These are phyloP conservation scores for Ceyx cyanopectus DNA, from an alignment of 2,113 vertebrate species.

Conservation along the genomic window DNA sequence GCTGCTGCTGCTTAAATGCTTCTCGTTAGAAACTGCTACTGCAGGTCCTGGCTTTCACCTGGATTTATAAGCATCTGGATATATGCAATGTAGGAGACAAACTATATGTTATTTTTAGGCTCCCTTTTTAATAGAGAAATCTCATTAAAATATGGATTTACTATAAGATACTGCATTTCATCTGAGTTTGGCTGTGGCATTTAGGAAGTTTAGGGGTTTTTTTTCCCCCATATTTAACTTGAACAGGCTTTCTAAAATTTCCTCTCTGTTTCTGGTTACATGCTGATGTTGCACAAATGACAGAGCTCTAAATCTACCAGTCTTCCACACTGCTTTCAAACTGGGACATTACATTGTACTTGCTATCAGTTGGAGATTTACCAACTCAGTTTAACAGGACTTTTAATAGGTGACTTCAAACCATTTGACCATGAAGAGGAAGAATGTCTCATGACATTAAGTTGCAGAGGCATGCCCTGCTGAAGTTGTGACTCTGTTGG, in stretches of 20 bases:
- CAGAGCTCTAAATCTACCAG: neutral
- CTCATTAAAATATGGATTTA: neutral
- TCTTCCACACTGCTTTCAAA: constrained; percentile 62
- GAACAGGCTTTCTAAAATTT: neutral
- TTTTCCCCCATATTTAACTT: neutral
- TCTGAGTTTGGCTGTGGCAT: neutral
- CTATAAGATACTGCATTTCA: neutral
- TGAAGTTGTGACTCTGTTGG: neutral
- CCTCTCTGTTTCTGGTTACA: accelerated
- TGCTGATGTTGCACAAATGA: neutral
- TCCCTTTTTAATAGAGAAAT: neutral
- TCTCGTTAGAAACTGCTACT: neutral
- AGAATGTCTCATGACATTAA: neutral
- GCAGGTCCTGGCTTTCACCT: neutral
- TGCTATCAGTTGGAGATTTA: neutral
- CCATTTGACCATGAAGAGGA: neutral
- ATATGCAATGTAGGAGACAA: neutral
- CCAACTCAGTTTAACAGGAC: neutral
- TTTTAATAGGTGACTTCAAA: neutral
- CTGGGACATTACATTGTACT: neutral
- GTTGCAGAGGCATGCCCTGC: neutral
- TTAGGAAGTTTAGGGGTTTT: neutral
- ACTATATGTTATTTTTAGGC: neutral
- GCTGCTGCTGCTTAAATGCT: neutral
- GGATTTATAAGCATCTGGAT: neutral